Conservation (phyloP, 1,140 invertebrate species). For the Pectinophora gossypiella region DNA sequence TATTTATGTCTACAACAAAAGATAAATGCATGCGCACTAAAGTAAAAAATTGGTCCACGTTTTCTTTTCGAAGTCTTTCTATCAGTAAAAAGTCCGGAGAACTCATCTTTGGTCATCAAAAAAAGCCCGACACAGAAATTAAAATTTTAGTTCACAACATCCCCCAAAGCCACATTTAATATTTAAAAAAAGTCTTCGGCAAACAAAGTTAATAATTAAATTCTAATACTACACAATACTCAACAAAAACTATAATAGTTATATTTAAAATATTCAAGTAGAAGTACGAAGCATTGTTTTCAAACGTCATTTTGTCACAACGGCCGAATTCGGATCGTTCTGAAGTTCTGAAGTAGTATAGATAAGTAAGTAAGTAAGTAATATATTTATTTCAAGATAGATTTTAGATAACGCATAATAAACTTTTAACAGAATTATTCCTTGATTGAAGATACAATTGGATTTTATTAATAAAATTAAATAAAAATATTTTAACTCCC, state of each 20-base stretch:
- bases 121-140: neutral
- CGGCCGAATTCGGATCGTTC: constrained; percentile 15
- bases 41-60: constrained; percentile 90
- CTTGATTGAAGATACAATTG: too few relatives aligned
- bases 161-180: constrained; percentile 9
- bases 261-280: neutral
- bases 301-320: constrained; percentile 42
- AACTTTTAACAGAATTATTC: too few relatives aligned
- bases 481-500: too few relatives aligned
- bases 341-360: too few relatives aligned
- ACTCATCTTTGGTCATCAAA: constrained; percentile 33
- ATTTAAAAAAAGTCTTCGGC: constrained; percentile 3
- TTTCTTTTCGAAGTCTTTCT: constrained; percentile 81
- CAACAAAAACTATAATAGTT: neutral
- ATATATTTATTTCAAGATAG: too few relatives aligned
- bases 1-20: constrained; percentile 87
- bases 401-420: too few relatives aligned
- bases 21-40: constrained; percentile 94
- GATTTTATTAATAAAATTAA: too few relatives aligned
- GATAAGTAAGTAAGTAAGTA: too few relatives aligned
- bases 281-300: constrained; percentile 28
- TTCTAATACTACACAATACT: neutral
- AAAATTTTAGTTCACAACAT: too few relatives aligned
- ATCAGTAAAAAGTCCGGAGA: constrained; percentile 47
- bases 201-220: neutral